These are phyloP conservation scores for Diprion similis DNA, from an alignment of 1,140 invertebrate species.

Conservation along the genomic window DNA sequence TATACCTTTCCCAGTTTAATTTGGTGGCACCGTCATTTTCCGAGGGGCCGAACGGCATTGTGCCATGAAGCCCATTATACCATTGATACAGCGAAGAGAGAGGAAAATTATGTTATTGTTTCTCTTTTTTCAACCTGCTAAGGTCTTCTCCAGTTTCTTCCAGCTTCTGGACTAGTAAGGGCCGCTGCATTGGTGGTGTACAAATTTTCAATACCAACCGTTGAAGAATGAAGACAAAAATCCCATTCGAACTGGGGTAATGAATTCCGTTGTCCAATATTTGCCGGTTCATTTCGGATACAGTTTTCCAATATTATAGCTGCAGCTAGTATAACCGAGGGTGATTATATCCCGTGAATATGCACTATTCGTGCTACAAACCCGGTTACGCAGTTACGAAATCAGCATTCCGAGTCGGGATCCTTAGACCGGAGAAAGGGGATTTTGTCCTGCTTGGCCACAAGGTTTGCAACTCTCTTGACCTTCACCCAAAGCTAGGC, in stretches of 20 bases:
- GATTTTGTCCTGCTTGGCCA: background rate
- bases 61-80: background rate
- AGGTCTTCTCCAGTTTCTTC: too few species aligned
- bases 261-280: too few species aligned
- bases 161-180: background rate
- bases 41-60: background rate
- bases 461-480: background rate
- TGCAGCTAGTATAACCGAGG: too few species aligned
- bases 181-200: background rate
- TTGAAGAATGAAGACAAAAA: background rate
- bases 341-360: background rate
- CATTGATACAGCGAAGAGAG: background rate
- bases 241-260: too few species aligned
- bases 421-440: background rate
- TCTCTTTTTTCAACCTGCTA: too few species aligned
- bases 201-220: background rate
- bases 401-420: background rate
- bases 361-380: background rate
- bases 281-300: too few species aligned
- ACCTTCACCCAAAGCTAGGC: background rate
- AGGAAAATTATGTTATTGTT: background rate
- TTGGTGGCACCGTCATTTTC: slow-evolving; percentile 33
- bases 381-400: background rate
- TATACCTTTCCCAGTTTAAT: slow-evolving; percentile 42
- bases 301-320: too few species aligned